Percentiles rank a stretch among this genome's conserved stretches.
phyloP scores from a whole-genome alignment of 2,888 invertebrate species.

The Bedellia somnulentella region DNA sequence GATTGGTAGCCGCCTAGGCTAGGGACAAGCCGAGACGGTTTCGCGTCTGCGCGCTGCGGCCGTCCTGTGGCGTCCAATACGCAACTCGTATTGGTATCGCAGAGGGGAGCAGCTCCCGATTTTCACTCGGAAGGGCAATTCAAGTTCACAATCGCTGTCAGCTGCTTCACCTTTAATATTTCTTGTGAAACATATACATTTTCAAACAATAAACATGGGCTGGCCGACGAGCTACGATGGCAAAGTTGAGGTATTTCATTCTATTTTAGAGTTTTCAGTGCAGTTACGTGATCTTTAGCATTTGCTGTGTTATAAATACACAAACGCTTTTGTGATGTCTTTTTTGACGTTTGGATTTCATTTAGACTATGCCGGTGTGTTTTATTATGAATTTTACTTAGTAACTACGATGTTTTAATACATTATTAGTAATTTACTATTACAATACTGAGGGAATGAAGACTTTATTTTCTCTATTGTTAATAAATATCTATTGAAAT shows the following conservation, averaged over 20 bases:
- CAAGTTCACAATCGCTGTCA: conserved; percentile 51
- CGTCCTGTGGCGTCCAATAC: conserved; percentile 25
- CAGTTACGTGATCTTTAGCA: conserved; percentile 2
- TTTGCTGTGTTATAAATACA: too few relatives aligned
- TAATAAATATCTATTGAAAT: too few relatives aligned
- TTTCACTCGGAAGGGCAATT: conserved; percentile 55
- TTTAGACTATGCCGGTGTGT: too few relatives aligned
- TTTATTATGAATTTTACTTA: too few relatives aligned
- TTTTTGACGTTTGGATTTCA: too few relatives aligned
- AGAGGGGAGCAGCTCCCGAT: conserved; percentile 30
- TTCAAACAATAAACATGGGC: conserved; percentile 32
- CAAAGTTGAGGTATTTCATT: conserved; percentile 29
- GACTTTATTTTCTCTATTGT: too few relatives aligned
- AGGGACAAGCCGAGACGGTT: conserved; percentile 40
- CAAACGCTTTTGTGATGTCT: too few relatives aligned
- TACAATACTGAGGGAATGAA: too few relatives aligned
- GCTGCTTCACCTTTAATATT: conserved; percentile 27
- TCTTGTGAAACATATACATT: conserved; percentile 25
- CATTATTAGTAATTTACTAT: too few relatives aligned
- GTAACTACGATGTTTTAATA: too few relatives aligned
- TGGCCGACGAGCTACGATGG: conserved; percentile 46
- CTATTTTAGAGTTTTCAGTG: conserved; percentile 19
- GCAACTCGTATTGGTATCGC: conserved; percentile 24
- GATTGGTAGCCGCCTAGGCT: conserved; percentile 20
- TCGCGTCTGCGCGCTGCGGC: conserved; percentile 14